Base-by-base conservation (phyloP, 2,888 invertebrate species). In the Autographa pulchrina region DNA sequence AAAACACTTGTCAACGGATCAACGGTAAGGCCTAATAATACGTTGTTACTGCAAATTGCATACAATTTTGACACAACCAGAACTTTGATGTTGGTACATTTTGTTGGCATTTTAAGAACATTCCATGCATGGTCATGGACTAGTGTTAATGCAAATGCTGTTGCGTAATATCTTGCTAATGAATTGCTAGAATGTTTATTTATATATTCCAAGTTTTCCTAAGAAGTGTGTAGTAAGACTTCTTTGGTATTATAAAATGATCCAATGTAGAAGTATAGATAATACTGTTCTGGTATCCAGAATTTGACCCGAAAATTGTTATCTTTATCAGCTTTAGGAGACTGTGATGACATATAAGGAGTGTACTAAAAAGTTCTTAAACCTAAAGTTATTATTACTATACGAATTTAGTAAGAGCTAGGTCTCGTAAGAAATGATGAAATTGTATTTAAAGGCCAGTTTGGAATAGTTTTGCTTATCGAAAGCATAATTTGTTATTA, bases 1-100 rank as follows among this genome's bases (percentile, higher is more conserved):
- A 60, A 62, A 81, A 74, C 83, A 78, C 78, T 86, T 86, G 83
- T 88, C 87, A 87, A 84, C 86, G 69, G 70, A 82, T 88, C 85
- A 85, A 76, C 82, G 76, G 77, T 75, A 56, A 66, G 65, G 65
- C 60, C 68, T 81, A 80, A 81, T 83, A 75, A 80, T 71, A 78
- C 70, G 72, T 76, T 75, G 71, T 80, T 80, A 72, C 62, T 72
- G 61, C 69, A 83, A 82, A 83, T 73, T 77, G 74, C 76, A 78
- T 80, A 60, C 80, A 68, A 74, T 80, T 80, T 74, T 70, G 74
- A 71, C 66, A 67, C 64, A 77, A 76, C 72, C 56, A 54, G 65
- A 68, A 70, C 77, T 80, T 35, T 68, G 64, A 62, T 58, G 64
- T 72, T 60, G 32, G 63, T 59, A 64, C 62, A 77, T 77, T 68